Conservation (phyloP, 2,797 vertebrate genomes). For the Myoxocephalus aenaeus region DNA sequence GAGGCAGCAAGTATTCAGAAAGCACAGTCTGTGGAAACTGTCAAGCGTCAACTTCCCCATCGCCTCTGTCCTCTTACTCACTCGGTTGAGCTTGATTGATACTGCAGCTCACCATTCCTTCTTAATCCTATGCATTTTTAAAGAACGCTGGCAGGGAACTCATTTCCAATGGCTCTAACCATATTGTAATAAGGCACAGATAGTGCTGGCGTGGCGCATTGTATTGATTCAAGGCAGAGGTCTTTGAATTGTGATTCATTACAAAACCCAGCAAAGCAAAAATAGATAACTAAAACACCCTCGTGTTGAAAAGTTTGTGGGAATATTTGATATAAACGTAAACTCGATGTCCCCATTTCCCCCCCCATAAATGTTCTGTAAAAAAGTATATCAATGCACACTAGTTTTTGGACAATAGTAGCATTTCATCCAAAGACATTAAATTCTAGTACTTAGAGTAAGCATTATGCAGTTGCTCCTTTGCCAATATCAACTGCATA, state of each 20-base stretch:
- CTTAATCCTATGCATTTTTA: constrained; percentile 87
- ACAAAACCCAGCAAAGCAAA: constrained; percentile 73
- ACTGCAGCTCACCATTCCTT: constrained; percentile 67
- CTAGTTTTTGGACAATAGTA: constrained; percentile 39
- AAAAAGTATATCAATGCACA: constrained; percentile 24
- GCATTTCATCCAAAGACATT: constrained; percentile 46
- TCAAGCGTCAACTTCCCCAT: constrained; percentile 71
- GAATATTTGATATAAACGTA: constrained; percentile 21
- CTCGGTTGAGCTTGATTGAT: constrained; percentile 81
- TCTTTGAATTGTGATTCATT: constrained; percentile 80
- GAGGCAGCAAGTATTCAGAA: constrained; percentile 36
- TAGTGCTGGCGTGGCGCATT: constrained; percentile 76
- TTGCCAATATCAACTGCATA: constrained; percentile 64
- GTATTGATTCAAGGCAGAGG: constrained; percentile 75
- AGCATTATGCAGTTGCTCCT: constrained; percentile 30
- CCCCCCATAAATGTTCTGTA: constrained; percentile 13
- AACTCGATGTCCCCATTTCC: background rate
- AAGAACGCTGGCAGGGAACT: constrained; percentile 79
- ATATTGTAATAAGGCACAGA: constrained; percentile 81
- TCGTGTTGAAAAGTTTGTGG: constrained; percentile 33
- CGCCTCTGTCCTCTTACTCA: constrained; percentile 70
- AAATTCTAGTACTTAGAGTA: constrained; percentile 29
- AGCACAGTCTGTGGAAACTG: constrained; percentile 55
- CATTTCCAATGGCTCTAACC: constrained; percentile 78
- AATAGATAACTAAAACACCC: constrained; percentile 54